Evolutionary conservation across 2,113 vertebrate genomes (phyloP), one percentile per base, ranked within the genome.

Genomic region (Paralichthys olivaceus): DNA sequence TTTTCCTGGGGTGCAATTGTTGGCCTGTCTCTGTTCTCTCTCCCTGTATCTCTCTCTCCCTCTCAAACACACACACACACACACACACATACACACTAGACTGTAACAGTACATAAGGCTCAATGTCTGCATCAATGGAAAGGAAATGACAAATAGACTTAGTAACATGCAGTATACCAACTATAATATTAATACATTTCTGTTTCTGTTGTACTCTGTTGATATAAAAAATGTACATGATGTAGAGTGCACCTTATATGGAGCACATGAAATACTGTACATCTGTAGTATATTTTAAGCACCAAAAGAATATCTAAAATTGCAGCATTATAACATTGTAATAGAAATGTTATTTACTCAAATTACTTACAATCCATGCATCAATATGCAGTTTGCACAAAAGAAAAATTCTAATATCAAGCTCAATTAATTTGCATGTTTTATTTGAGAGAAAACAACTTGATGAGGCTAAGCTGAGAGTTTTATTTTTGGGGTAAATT

Each of bases 371-470:
- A 59, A n/a, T 25, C 2, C 17, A 9, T 25, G 5, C n/a, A 40
- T 51, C 47, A 4, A 2, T 34, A 28, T 37, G 5, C 28, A 37
- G 34, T 19, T 47, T n/a, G 37, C 7, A 25, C 9, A 67, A 28
- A 66, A 59, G 4, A n/a, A n/a, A n/a, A n/a, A n/a, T 47, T 68
- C 34, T 67, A 53, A 79, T 79, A 68, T 74, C 63, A 74, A 23
- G 37, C 49, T 68, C 17, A 3, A 26, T 55, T 72, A 23, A 28
- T 53, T 47, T 3, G 9, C 11, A 55, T 45, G 9, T 47, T 67
- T 34, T 26, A 37, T 8, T 34, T 34, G 32, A 61, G 20, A 14
- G 40, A 9, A 43, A 58, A 43, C 20, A 53, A 25, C 12, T 23
- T 28, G 7, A 15, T 7, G 32, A 32, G 15, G 26, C 40, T 4